phyloP scores from a whole-genome alignment of 2,888 invertebrate genomes.

The Conus canariensis region DNA sequence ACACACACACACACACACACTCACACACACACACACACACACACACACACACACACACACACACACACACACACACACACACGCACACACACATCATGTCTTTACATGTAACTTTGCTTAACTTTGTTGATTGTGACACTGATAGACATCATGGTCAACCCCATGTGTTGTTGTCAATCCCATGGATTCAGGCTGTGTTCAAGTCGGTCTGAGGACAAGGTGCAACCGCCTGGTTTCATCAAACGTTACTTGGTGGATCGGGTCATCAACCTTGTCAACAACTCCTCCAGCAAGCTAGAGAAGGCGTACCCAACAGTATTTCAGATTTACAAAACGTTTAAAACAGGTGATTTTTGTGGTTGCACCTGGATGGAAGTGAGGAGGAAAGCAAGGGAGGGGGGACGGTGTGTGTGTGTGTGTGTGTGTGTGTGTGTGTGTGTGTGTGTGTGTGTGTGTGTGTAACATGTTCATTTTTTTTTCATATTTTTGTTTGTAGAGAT shows the following conservation, averaged over 20 bases:
- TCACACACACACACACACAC: constrained; percentile 5
- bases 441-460: constrained; percentile 8
- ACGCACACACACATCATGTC: no score
- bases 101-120: no score
- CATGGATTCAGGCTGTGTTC: constrained; percentile 18
- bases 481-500: not conserved
- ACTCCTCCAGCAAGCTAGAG: constrained; percentile 47
- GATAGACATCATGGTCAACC: not conserved
- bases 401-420: not conserved
- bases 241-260: constrained; percentile 49
- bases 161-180: not conserved
- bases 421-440: not conserved
- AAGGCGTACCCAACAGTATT: constrained; percentile 53
- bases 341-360: constrained; percentile 46
- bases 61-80: not conserved
- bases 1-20: not conserved
- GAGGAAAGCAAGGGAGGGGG: no score
- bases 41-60: constrained; percentile 5
- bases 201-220: constrained; percentile 39
- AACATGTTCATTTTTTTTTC: not conserved
- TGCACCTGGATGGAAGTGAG: no score
- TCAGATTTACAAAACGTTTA: constrained; percentile 54
- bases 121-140: not conserved
- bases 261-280: constrained; percentile 47
- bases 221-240: constrained; percentile 46